Percentiles rank a stretch among this genome's conserved stretches.
phyloP scores from a whole-genome alignment of 2,113 vertebrate genomes.

The Calidris pygmaea region DNA sequence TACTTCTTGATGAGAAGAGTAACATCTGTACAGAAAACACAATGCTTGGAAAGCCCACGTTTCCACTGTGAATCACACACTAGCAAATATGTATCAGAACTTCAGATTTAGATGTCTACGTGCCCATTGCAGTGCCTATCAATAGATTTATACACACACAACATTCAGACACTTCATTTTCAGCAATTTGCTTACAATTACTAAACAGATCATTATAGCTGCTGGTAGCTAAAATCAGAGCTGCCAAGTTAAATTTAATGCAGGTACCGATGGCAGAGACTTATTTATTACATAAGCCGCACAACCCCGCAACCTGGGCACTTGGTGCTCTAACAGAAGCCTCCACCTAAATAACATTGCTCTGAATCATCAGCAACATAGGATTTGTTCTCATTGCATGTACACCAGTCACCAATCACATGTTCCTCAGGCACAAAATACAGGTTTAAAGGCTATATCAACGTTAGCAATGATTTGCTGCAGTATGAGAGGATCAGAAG shows the following conservation, averaged over 20 bases:
- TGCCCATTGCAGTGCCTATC: background rate
- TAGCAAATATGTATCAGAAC: background rate
- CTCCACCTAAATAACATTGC: background rate
- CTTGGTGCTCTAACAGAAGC: background rate
- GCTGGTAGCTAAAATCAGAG: constrained; percentile 16
- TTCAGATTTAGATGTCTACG: background rate
- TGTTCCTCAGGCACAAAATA: background rate
- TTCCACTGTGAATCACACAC: background rate
- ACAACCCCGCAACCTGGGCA: background rate
- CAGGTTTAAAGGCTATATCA: background rate
- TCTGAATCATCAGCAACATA: background rate
- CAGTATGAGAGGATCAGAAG: background rate
- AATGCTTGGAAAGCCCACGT: background rate
- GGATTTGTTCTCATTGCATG: background rate
- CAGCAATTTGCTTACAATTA: background rate
- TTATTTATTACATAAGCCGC: background rate
- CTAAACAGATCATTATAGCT: background rate
- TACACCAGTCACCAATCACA: background rate
- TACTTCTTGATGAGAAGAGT: background rate
- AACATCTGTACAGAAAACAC: background rate
- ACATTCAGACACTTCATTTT: background rate
- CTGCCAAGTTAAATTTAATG: background rate
- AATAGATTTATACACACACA: background rate
- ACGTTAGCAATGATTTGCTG: background rate
- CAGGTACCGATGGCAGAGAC: background rate